A percentile compares a stretch with the other conserved stretches of the same genome.
phyloP scores from a whole-genome alignment of 1,140 invertebrate species.

The Aphis gossypii region DNA sequence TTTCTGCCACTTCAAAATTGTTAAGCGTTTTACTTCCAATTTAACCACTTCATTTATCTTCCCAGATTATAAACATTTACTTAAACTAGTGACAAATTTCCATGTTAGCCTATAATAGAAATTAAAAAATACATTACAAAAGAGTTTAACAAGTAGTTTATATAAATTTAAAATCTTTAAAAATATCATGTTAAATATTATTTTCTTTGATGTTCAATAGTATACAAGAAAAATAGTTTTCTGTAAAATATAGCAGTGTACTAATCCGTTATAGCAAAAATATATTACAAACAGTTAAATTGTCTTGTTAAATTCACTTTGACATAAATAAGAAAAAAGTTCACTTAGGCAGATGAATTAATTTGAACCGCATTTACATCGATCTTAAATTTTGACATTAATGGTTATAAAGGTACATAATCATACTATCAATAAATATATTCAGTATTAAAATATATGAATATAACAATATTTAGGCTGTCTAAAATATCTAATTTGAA shows the following conservation, averaged over 20 bases:
- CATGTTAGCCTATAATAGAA: not conserved
- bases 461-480: too few relatives aligned
- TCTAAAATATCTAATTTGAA: too few relatives aligned
- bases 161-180: not conserved
- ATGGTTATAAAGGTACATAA: too few relatives aligned
- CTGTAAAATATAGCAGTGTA: not conserved
- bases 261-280: not conserved
- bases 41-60: not conserved
- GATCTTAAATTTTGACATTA: too few relatives aligned
- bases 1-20: constrained; percentile 18
- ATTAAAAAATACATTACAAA: not conserved
- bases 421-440: too few relatives aligned
- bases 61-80: too few relatives aligned
- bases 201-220: constrained; percentile 11
- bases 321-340: too few relatives aligned
- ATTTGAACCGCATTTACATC: too few relatives aligned
- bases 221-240: not conserved
- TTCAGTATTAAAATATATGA: too few relatives aligned
- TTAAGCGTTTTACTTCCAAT: not conserved
- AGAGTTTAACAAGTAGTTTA: not conserved
- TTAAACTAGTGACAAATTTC: not conserved
- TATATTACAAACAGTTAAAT: not conserved
- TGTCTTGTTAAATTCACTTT: not conserved
- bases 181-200: not conserved
- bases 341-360: too few relatives aligned